Percentiles rank a stretch among this genome's conserved stretches.
Evolutionary conservation across 2,113 vertebrate species (phyloP).

Genomic region (Triplophysa siluroides): DNA sequence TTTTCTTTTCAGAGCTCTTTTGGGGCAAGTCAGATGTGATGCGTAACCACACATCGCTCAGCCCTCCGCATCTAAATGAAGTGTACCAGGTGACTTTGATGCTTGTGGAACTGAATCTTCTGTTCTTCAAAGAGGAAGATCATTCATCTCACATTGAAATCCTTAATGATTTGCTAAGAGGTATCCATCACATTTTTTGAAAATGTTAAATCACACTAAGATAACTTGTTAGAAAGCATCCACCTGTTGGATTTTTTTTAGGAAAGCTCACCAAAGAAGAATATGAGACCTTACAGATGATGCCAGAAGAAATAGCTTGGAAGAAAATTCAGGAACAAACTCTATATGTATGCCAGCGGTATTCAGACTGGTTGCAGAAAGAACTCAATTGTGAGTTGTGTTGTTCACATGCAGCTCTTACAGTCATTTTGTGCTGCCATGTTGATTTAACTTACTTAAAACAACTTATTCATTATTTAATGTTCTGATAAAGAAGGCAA

Average conservation of each 20-base stretch:
- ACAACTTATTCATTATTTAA: too few species aligned
- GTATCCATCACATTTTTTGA: not conserved
- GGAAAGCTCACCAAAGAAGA: not conserved
- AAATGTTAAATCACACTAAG: too few species aligned
- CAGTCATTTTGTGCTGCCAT: too few species aligned
- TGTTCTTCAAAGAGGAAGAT: not conserved
- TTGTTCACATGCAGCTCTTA: not conserved
- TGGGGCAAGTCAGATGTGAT: not conserved
- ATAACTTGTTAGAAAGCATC: not conserved
- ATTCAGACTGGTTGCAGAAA: not conserved
- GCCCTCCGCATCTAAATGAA: not conserved
- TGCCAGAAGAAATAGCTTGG: not conserved
- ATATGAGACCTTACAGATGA: not conserved
- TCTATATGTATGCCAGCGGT: not conserved
- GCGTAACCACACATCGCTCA: not conserved
- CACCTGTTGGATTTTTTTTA: not conserved
- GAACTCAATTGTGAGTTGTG: not conserved
- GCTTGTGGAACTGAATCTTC: conserved; percentile 16
- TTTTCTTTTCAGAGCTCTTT: not conserved
- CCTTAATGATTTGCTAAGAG: not conserved
- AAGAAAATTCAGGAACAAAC: not conserved
- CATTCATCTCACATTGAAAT: not conserved
- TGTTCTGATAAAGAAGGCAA: too few species aligned
- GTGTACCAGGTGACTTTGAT: not conserved
- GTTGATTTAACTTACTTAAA: too few species aligned